A percentile compares a stretch with the other conserved stretches of the same genome.
Conservation (phyloP, 2,797 vertebrate species). For the Echeneis naucrates region DNA sequence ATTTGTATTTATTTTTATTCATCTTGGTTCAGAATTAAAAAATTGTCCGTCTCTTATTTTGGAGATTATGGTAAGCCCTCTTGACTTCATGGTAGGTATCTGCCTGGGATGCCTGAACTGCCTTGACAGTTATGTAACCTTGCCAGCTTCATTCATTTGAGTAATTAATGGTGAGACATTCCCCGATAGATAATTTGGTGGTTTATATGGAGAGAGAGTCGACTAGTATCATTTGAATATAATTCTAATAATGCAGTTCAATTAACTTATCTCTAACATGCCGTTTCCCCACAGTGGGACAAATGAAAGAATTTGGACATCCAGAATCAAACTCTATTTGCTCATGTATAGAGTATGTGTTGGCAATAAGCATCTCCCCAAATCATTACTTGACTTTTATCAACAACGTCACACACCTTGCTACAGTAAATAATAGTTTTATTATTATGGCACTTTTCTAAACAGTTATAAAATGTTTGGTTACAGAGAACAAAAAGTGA, state of each 20-base stretch:
- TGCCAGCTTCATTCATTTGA: no score
- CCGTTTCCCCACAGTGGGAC: no score
- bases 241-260: not conserved
- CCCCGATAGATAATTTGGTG: not conserved
- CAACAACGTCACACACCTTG: not conserved
- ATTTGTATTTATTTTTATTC: no score
- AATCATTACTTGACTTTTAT: not conserved
- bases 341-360: not conserved
- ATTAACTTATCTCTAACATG: not conserved
- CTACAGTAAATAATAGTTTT: conserved; percentile 37
- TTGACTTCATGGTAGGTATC: no score
- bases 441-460: conserved; percentile 53
- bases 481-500: conserved; percentile 31
- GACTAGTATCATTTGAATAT: not conserved
- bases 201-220: not conserved
- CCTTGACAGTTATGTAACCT: no score
- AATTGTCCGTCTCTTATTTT: no score
- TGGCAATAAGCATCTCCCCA: not conserved
- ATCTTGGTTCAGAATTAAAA: no score
- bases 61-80: no score
- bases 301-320: no score
- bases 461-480: conserved; percentile 19
- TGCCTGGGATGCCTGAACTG: no score
- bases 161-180: not conserved
- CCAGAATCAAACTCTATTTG: not conserved